phyloP scores from a whole-genome alignment of 2,797 vertebrate genomes.

The Agapornis canus region DNA sequence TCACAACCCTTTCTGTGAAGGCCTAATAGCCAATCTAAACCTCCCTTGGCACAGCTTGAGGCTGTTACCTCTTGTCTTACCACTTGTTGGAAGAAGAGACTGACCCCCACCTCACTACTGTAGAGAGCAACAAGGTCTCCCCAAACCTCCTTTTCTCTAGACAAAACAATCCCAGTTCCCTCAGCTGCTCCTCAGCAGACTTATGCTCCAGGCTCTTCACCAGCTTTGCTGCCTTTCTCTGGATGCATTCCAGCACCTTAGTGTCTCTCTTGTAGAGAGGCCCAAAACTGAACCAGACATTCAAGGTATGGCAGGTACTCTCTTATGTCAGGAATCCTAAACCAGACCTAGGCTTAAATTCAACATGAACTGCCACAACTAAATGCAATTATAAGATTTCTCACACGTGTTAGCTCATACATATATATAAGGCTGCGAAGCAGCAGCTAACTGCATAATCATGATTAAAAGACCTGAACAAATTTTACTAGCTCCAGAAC shows the following conservation, averaged over 20 bases:
- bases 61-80: not conserved
- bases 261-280: not conserved
- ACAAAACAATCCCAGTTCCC: fast-evolving
- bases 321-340: not conserved
- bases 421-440: not conserved
- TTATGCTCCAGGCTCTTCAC: not conserved
- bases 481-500: not conserved
- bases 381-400: not conserved
- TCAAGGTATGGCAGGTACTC: fast-evolving
- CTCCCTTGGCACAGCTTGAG: not conserved
- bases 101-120: fast-evolving
- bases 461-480: not conserved
- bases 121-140: fast-evolving
- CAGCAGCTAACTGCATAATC: not conserved
- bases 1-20: fast-evolving
- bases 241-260: fast-evolving
- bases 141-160: not conserved
- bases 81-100: not conserved
- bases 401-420: fast-evolving
- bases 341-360: not conserved
- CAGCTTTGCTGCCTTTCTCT: fast-evolving
- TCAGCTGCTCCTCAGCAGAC: not conserved
- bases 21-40: not conserved
- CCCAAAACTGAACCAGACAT: not conserved
- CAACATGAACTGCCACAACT: not conserved